These are phyloP conservation scores for Acrocephalus kingi DNA, from an alignment of 2,113 vertebrate genomes.

Conservation along the genomic window DNA sequence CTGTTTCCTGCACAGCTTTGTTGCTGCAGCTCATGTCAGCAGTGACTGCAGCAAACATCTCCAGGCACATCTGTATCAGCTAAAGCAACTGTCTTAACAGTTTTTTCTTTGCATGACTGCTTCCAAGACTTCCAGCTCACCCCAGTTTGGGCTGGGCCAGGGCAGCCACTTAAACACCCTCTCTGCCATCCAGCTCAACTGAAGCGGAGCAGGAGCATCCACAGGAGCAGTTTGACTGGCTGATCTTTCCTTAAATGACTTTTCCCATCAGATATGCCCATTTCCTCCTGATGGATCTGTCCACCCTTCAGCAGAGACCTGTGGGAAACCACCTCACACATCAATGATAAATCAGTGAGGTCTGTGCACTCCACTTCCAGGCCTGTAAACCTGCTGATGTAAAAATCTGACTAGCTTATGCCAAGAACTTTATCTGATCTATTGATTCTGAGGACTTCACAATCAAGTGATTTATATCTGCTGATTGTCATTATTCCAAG, in stretches of 20 bases:
- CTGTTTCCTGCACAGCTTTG: background rate
- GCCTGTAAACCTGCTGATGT: background rate
- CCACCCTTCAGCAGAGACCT: background rate
- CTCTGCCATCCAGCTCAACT: background rate
- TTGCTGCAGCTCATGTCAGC: background rate
- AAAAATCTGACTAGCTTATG: background rate
- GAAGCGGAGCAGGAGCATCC: background rate
- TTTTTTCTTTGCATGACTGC: background rate
- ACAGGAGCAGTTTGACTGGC: accelerated
- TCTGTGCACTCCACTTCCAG: background rate
- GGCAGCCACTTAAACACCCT: background rate
- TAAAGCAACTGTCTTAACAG: background rate
- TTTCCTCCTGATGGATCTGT: background rate
- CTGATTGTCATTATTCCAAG: background rate
- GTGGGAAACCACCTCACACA: background rate
- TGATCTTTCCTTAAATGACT: background rate
- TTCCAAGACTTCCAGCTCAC: background rate
- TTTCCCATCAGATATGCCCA: background rate
- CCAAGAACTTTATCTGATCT: background rate
- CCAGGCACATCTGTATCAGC: background rate
- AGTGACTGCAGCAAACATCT: background rate
- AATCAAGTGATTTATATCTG: background rate
- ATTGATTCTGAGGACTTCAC: background rate
- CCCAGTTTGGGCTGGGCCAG: background rate
- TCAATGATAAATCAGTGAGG: accelerated